Percentiles rank a stretch among this genome's conserved stretches.
These are phyloP conservation scores for Diarsia rubi DNA, from an alignment of 2,888 invertebrate genomes.

Conservation along the genomic window DNA sequence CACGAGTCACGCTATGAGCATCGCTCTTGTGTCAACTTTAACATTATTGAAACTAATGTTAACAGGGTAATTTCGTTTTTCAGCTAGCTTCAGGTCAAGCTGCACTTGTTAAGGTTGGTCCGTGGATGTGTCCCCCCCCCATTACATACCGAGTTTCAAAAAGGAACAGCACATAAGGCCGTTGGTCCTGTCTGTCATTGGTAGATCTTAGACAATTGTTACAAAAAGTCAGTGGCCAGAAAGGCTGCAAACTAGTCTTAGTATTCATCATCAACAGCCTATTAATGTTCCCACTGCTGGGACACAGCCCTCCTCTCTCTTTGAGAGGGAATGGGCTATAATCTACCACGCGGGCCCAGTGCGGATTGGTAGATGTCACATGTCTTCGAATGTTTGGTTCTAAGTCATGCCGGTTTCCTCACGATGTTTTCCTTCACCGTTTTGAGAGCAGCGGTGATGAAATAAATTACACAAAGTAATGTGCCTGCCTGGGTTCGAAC, in stretches of 20 bases:
- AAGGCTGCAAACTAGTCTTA: not conserved
- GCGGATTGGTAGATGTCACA: too few species aligned
- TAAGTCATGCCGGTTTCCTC: too few species aligned
- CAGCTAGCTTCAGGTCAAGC: not conserved
- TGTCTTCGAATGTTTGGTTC: too few species aligned
- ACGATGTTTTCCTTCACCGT: too few species aligned
- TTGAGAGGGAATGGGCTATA: too few species aligned
- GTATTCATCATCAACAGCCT: too few species aligned
- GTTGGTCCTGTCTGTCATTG: not conserved
- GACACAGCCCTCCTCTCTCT: too few species aligned
- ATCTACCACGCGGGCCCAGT: too few species aligned
- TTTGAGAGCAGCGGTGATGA: too few species aligned
- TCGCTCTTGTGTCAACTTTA: conserved; percentile 46
- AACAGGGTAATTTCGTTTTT: conserved; percentile 1
- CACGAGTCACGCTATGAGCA: conserved; percentile 46
- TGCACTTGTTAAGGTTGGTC: not conserved
- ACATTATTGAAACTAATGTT: conserved; percentile 34
- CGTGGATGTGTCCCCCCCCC: not conserved
- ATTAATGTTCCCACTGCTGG: too few species aligned
- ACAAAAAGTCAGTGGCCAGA: not conserved
- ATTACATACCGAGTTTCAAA: not conserved
- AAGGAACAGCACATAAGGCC: not conserved
- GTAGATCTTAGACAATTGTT: not conserved
- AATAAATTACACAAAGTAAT: too few species aligned
- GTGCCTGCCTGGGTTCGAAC: too few species aligned